phyloP scores from a whole-genome alignment of 2,888 invertebrate genomes.

The Embidobia sp. region DNA sequence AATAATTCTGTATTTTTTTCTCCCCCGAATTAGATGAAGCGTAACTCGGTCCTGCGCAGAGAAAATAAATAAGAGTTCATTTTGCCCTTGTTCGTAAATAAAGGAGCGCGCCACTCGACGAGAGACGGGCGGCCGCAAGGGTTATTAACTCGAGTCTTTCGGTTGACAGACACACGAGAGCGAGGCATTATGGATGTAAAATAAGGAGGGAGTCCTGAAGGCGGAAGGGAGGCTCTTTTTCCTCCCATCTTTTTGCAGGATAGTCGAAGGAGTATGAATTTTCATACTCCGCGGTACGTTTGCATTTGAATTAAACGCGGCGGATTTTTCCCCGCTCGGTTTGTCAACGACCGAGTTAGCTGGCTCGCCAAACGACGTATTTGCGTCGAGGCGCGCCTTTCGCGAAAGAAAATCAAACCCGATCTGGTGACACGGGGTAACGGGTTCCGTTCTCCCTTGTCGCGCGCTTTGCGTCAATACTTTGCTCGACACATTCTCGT shows the following conservation, averaged over 20 bases:
- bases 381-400: too few species aligned
- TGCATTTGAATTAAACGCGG: too few species aligned
- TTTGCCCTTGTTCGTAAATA: slow-evolving; percentile 65
- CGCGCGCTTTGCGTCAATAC: slow-evolving; percentile 30
- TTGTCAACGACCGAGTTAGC: too few species aligned
- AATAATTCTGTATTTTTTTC: slow-evolving; percentile 22
- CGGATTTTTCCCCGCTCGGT: too few species aligned
- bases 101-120: slow-evolving; percentile 66
- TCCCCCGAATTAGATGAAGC: slow-evolving; percentile 45
- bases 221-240: slow-evolving; percentile 9
- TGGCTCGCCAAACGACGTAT: too few species aligned
- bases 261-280: slow-evolving; percentile 24
- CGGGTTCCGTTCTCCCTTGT: slow-evolving; percentile 3
- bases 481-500: slow-evolving; percentile 36
- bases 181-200: slow-evolving; percentile 32
- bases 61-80: slow-evolving; percentile 63
- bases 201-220: slow-evolving; percentile 21
- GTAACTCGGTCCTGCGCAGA: slow-evolving; percentile 40
- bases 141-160: slow-evolving; percentile 66
- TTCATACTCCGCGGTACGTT: slow-evolving; percentile 18
- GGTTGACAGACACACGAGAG: slow-evolving; percentile 61
- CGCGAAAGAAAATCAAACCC: slow-evolving; percentile 34
- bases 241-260: neutral
- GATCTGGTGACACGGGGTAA: slow-evolving; percentile 20
- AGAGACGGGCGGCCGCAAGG: slow-evolving; percentile 60